Evolutionary conservation across 37 sponge, comb jelly and placozoan genomes (phyloP), one percentile per base, ranked within the genome.

Genomic region (Diacarnus erythraeanus): DNA sequence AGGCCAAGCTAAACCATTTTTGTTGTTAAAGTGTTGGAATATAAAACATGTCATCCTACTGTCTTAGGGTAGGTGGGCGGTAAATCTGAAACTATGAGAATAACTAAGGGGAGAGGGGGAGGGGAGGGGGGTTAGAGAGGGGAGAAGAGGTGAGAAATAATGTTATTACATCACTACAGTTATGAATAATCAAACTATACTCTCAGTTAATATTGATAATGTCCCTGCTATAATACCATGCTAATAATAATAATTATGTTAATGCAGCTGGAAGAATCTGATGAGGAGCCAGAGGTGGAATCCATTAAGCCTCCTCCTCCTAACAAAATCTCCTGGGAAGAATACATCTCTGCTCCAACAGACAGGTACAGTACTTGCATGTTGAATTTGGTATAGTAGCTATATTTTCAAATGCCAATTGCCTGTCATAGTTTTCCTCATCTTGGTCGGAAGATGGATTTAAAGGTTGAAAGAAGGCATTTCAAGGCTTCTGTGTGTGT

Each of bases 381-480:
- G 8, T 8, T 68, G 23, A 6, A 60, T 68, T 31, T 21, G 5
- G 37, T 68, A 5, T 34, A 34, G 22, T 60, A 25, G 27, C 22
- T 17, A 60, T 20, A n/a, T 60, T 21, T 17, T 26, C 4, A n/a
- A 60, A 60, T 6, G 9, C n/a, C 21, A 60, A 26, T 60, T 60
- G 9, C 4, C 22, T 60, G 4, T 79, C 26, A 21, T 30, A 75
- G 76, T 8, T 59, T 77, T 29, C 89, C 77, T 56, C 87, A 77
- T 38, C 51, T 95, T 25, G 93, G 93, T 3, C 70, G 96, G 63
- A 60, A 63, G 27, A 77, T 89, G 80, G 83, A 80, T 23, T 42
- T 95, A 23, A 92, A 92, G 56, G 79, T 92, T 10, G 93, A 92
- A 41, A 82, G 83, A 77, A 91, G 79, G 56, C 72, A 88, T 74